Evolutionary conservation across 2,888 invertebrate species (phyloP).

Genomic region (Adela reaumurella): DNA sequence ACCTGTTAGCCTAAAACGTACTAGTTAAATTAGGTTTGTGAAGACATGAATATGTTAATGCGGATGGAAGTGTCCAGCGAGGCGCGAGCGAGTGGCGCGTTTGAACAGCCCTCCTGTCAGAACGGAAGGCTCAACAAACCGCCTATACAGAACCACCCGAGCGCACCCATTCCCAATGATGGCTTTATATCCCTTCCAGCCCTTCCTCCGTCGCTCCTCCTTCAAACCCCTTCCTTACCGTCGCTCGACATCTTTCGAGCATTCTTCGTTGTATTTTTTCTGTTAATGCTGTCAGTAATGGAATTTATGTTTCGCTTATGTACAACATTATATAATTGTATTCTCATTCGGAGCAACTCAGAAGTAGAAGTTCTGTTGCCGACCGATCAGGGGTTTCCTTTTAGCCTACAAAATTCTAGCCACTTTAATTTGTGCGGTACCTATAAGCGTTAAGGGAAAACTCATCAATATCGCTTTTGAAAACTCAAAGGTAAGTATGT

Average conservation of each 20-base stretch:
- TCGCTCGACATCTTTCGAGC: neutral
- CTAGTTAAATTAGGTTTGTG: neutral
- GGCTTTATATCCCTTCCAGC: constrained; percentile 25
- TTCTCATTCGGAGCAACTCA: too few species aligned
- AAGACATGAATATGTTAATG: neutral
- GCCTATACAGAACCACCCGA: constrained; percentile 34
- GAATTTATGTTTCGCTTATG: too few species aligned
- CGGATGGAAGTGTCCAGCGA: constrained; percentile 14
- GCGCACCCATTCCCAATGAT: constrained; percentile 38
- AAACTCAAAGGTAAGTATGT: too few species aligned
- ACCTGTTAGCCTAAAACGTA: neutral
- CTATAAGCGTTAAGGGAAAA: too few species aligned
- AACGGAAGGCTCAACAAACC: constrained; percentile 8
- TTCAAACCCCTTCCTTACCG: neutral
- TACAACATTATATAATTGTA: too few species aligned
- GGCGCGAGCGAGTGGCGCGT: constrained; percentile 10
- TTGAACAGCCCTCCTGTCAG: neutral
- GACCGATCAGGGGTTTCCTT: too few species aligned
- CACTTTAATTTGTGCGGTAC: too few species aligned
- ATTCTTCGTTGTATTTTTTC: neutral
- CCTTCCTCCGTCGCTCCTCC: neutral
- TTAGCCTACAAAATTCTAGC: too few species aligned
- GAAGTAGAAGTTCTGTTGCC: too few species aligned
- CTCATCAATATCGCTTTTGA: too few species aligned
- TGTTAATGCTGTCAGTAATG: too few species aligned